Base-by-base conservation (phyloP, 1,140 invertebrate species). In the Harpegnathos saltator region DNA sequence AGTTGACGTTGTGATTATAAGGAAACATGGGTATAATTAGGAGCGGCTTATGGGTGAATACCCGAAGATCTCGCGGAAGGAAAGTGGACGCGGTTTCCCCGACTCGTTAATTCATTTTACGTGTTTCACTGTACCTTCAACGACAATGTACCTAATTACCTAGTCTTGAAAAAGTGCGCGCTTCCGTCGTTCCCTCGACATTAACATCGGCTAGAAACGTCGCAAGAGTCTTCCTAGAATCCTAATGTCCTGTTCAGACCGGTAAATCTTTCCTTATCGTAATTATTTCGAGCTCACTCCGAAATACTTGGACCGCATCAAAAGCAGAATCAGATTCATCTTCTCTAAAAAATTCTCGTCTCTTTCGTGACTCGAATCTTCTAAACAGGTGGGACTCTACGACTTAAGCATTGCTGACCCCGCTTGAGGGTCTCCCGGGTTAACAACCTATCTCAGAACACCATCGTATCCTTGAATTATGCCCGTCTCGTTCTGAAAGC, bases 61-160 rank as follows among this genome's bases (percentile, higher is more conserved):
- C 1, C 19, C 33, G 38, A 66, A 77, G 29, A 44, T 26, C 5
- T 56, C 26, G 33, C 29, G 29, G 65, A 80, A 80, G n/a, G 22
- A 69, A 58, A 80, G 33, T 65, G n/a, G 11, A 56, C 50, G 29
- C 17, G 33, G 19, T 33, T 80, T 48, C 17, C 69, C 63, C 65
- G 17, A 80, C 52, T 69, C 52, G 17, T 78, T 80, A 66, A 54
- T 77, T 7, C 26, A 15, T 63, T 63, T 29, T 77, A 65, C 12
- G 12, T 38, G 29, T 69, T 80, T 80, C 14, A 44, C 38, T 9
- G 26, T 22, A 26, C 24, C 52, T 69, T 58, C 22, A 77, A 52
- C 24, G 38, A 44, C 38, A 62, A 56, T 33, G 50, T 19, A 12
- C 17, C 1, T 69, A 69, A 80, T 59, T 48, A 71, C 9, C 9